phyloP scores from a whole-genome alignment of 2,797 vertebrate genomes.

The Alosa sapidissima region DNA sequence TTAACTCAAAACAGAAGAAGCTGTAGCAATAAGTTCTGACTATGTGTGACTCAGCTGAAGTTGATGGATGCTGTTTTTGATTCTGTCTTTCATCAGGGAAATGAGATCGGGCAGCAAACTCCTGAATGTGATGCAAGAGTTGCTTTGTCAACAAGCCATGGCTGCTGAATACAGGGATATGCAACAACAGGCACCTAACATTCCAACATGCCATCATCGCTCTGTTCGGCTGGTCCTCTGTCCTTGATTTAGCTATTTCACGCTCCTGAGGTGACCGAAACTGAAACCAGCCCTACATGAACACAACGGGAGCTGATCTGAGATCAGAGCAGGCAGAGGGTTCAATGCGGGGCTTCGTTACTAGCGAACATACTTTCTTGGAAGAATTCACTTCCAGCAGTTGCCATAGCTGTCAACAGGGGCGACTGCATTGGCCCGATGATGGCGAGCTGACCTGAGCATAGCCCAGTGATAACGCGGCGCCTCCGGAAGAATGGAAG shows the following conservation, averaged over 20 bases:
- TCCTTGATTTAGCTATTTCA: background rate
- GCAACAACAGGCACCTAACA: background rate
- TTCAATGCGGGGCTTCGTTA: background rate
- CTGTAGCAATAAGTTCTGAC: background rate
- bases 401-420: background rate
- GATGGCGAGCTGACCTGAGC: background rate
- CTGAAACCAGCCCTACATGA: background rate
- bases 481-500: background rate
- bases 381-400: background rate
- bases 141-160: background rate
- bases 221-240: background rate
- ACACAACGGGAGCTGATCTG: background rate
- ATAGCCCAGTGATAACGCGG: background rate
- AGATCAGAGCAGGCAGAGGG: background rate
- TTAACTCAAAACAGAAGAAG: background rate
- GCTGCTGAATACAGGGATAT: background rate
- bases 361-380: background rate
- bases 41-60: slow-evolving; percentile 4
- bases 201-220: background rate
- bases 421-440: background rate
- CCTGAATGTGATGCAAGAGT: background rate
- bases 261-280: background rate
- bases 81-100: slow-evolving; percentile 18
- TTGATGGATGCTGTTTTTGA: background rate
- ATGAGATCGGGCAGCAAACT: background rate